Evolutionary conservation across 2,113 vertebrate species (phyloP), one percentile per base, ranked within the genome.

Genomic region (Hippocampus comes): DNA sequence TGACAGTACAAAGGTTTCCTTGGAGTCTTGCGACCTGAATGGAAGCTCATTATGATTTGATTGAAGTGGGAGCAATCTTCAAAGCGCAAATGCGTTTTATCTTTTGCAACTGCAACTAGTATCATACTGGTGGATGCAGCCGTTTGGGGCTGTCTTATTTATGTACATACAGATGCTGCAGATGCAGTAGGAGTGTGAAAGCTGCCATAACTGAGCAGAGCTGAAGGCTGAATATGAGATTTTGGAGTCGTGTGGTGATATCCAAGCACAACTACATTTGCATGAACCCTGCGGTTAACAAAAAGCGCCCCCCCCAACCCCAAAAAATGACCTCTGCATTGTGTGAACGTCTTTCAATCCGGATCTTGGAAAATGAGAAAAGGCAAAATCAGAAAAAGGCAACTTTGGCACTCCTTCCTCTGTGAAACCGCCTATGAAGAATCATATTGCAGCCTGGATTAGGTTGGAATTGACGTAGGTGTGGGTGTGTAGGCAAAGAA

Each of bases 281-380:
- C 74, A 75, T 79, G 30, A 55, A 71, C 74, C 69, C 53, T 34
- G 46, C 21, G 3, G 20, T 68, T 70, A 59, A 66, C 74, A 81
- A 83, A 85, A 73, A 73, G 73, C 81, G 79, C 84, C 82, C 73
- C 55, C 30, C 30, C 30, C 30, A 4, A 4, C 30, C 30, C 30
- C 4, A 14, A 69, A 63, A 75, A 73, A 75, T 70, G 49, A 74
- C 63, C 51, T 81, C n/a, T 59, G 25, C 43, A 70, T 21, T 57
- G 41, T 41, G 51, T 68, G 64, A 20, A 63, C 68, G 64, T 67
- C 67, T 73, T 69, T 42, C 48, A 71, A 71, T 78, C 49, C 59
- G 27, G 53, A 68, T 71, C 30, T 23, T 59, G 43, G 21, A 25
- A 48, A 66, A 66, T 56, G 49, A 38, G 41, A 49, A 5, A 70